Base-by-base conservation (phyloP, 2,113 vertebrate genomes). In the Pachypanchax playfairii region DNA sequence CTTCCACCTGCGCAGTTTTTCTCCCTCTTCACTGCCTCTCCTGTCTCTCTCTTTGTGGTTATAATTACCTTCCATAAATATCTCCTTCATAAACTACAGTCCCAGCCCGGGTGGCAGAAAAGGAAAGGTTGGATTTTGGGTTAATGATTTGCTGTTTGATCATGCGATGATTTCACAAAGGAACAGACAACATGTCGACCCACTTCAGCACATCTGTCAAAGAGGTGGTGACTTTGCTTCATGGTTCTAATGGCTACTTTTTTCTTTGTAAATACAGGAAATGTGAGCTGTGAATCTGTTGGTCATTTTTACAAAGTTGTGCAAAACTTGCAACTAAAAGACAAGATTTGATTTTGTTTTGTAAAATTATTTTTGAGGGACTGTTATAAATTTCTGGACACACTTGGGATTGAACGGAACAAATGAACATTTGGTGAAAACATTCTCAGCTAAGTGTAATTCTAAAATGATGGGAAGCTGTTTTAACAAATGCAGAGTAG, bases 61-160 rank as follows among this genome's bases (percentile, higher is more conserved):
- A 59, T 88, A 85, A 89, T 85, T 83, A 75, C 48, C 39, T 86
- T 82, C 85, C 82, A 85, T 85, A 87, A 87, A 88, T 88, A 89
- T 61, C 33, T 50, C 38, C 25, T 29, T 52, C 47, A 70, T 64
- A 58, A 77, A 64, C 60, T 44, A 15, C 49, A 10, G 64, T 60
- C 63, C 75, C 66, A 39, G 70, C 67, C 56, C 56, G 69, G 54
- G 61, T 50, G 64, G 72, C 54, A 51, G 29, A 49, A 79, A 77
- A 66, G 36, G 80, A 75, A 73, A 82, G 73, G 75, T 79, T 80
- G 56, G 66, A 31, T 81, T 90, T 82, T 85, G 83, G 85, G 86
- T 90, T 86, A 89, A 87, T 87, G 79, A 83, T 74, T 18, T 60
- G 29, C 51, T 1, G 26, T 22, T 67, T 64, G 62, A 54, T 75